Evolutionary conservation across 2,888 invertebrate species (phyloP).

Genomic region (Ormyrus labotus): DNA sequence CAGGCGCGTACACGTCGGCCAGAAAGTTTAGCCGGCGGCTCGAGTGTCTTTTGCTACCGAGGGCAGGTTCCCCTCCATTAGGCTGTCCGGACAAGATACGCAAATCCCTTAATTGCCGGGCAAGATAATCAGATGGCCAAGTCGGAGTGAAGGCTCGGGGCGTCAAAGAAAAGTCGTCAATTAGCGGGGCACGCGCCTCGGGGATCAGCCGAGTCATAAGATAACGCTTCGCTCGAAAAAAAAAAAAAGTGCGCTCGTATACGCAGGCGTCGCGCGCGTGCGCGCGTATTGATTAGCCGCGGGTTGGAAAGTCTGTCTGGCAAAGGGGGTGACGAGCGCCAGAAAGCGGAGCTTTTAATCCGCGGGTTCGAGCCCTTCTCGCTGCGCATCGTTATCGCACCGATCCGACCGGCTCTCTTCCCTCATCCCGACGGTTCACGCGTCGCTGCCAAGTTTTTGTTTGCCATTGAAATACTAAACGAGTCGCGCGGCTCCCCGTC

Average conservation of each 20-base stretch:
- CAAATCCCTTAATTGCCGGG: conserved; percentile 53
- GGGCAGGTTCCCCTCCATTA: conserved; percentile 11
- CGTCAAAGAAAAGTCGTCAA: conserved; percentile 38
- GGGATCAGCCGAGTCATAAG: conserved; percentile 28
- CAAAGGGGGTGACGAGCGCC: conserved; percentile 18
- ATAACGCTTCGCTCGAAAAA: conserved; percentile 17
- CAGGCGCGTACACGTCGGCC: too few relatives aligned
- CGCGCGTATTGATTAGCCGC: conserved; percentile 44
- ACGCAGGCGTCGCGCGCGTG: background rate
- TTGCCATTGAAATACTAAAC: conserved; percentile 40
- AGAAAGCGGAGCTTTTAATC: conserved; percentile 57
- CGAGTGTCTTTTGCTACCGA: too few relatives aligned
- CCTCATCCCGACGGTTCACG: conserved; percentile 30
- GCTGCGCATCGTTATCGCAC: conserved; percentile 41
- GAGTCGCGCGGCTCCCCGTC: conserved; percentile 19
- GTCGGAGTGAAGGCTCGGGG: conserved; percentile 3
- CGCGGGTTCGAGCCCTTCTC: conserved; percentile 48
- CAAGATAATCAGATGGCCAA: conserved; percentile 38
- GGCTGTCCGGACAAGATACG: conserved; percentile 17
- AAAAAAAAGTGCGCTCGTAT: background rate
- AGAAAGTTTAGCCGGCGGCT: too few relatives aligned
- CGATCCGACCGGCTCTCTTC: conserved; percentile 26
- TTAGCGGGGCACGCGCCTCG: conserved; percentile 39
- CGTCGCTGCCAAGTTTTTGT: conserved; percentile 43
- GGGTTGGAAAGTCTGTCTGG: background rate